Percentiles rank a stretch among this genome's conserved stretches.
Conservation (phyloP, 2,797 vertebrate genomes). For the Falco peregrinus region DNA sequence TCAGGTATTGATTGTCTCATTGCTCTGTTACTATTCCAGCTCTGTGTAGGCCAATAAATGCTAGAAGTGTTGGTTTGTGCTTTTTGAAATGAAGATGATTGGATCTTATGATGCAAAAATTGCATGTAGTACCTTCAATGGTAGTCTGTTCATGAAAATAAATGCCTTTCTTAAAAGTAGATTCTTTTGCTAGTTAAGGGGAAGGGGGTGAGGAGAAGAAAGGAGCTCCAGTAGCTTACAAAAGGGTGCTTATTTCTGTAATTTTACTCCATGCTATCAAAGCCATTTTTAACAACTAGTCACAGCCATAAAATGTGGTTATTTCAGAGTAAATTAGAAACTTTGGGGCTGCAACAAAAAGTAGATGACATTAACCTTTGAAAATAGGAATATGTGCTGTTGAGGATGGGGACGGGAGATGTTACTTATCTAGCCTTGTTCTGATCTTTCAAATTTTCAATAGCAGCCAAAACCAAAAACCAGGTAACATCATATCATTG, state of each 20-base stretch:
- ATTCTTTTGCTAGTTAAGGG: neutral
- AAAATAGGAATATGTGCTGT: neutral
- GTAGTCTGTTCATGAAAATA: neutral
- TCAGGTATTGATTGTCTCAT: neutral
- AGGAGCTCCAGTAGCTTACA: neutral
- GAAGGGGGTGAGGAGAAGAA: neutral
- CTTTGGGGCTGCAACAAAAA: neutral
- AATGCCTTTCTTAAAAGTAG: neutral
- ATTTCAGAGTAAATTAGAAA: neutral
- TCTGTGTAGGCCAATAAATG: neutral
- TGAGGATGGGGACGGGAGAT: neutral
- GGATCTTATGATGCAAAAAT: neutral
- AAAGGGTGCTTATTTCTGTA: neutral
- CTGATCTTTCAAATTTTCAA: neutral
- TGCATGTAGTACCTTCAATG: neutral
- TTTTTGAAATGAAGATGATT: neutral
- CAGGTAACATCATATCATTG: neutral
- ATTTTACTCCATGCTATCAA: neutral
- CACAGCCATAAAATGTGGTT: neutral
- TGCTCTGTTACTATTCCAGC: neutral
- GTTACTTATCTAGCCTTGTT: neutral
- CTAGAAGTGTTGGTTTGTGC: neutral
- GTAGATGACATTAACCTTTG: neutral
- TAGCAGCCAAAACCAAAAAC: neutral
- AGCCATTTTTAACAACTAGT: neutral